These are phyloP conservation scores for Tanytarsus gracilentus DNA, from an alignment of 2,888 invertebrate genomes.

Conservation along the genomic window DNA sequence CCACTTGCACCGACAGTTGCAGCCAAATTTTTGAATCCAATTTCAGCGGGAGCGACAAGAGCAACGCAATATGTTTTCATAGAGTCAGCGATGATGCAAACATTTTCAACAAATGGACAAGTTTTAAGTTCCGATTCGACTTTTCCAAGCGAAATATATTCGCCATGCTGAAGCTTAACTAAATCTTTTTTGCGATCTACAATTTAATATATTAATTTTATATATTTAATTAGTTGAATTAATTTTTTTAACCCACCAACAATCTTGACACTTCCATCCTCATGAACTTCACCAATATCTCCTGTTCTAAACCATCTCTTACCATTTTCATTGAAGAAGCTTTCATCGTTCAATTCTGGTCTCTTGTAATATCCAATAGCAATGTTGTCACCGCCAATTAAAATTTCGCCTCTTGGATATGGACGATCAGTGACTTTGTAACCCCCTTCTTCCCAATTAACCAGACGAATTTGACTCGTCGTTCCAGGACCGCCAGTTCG, in stretches of 20 bases:
- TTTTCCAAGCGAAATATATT: conserved; percentile 95
- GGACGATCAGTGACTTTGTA: conserved; percentile 82
- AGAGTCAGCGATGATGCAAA: conserved; percentile 93
- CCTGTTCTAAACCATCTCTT: conserved; percentile 91
- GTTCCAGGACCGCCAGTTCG: conserved; percentile 83
- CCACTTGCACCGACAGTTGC: conserved; percentile 52
- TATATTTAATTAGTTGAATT: neutral
- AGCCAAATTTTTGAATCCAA: conserved; percentile 63
- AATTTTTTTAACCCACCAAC: conserved; percentile 59
- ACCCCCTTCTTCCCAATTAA: conserved; percentile 91
- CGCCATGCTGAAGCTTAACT: conserved; percentile 94
- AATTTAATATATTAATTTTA: conserved; percentile 31
- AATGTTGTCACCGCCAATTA: conserved; percentile 85
- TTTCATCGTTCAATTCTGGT: conserved; percentile 77
- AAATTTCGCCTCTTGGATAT: conserved; percentile 75
- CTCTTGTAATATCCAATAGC: conserved; percentile 91
- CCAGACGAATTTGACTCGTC: conserved; percentile 72
- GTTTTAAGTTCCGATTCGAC: conserved; percentile 94
- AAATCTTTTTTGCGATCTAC: conserved; percentile 97
- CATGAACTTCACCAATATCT: conserved; percentile 89
- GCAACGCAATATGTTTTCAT: conserved; percentile 79
- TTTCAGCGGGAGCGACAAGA: conserved; percentile 76
- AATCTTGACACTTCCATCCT: conserved; percentile 90
- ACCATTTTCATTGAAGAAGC: conserved; percentile 71
- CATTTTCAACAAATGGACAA: conserved; percentile 88